These are phyloP conservation scores for Drosophila dives DNA, from an alignment of 2,888 invertebrate species.

Conservation along the genomic window DNA sequence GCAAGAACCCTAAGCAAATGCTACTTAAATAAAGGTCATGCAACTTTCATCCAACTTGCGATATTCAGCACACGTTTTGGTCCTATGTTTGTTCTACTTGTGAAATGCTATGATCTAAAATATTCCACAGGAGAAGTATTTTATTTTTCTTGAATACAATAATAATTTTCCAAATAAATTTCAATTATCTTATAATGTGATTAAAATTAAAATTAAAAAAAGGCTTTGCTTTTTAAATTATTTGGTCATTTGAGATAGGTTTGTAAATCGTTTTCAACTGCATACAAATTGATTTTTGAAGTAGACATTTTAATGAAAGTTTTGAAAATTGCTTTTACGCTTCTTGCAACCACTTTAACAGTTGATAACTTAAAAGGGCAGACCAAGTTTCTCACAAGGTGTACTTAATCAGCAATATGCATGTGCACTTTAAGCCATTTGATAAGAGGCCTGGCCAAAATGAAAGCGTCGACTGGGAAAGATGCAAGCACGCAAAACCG, in stretches of 20 bases:
- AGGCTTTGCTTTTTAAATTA: not conserved
- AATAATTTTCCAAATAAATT: not conserved
- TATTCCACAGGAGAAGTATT: not conserved
- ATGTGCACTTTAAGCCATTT: slow-evolving; percentile 17
- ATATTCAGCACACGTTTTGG: slow-evolving; percentile 46
- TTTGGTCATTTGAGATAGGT: not conserved
- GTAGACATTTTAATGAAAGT: slow-evolving; percentile 9
- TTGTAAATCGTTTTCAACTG: not conserved
- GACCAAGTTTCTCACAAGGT: not conserved
- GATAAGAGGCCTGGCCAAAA: not conserved
- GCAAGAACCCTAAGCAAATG: slow-evolving; percentile 1
- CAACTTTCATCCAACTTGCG: slow-evolving; percentile 40
- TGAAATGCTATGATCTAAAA: not conserved
- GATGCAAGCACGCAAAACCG: not conserved
- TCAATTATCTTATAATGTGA: not conserved
- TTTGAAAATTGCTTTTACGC: slow-evolving; percentile 1
- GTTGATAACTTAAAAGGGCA: slow-evolving; percentile 6
- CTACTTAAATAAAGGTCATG: slow-evolving; percentile 48
- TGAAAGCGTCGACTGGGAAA: slow-evolving; percentile 1
- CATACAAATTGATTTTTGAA: slow-evolving; percentile 47
- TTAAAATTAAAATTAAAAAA: not conserved
- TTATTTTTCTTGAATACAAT: too few relatives aligned
- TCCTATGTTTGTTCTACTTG: slow-evolving; percentile 14
- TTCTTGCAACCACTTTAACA: slow-evolving; percentile 2
- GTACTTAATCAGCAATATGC: slow-evolving; percentile 3